phyloP scores from a whole-genome alignment of 2,888 invertebrate genomes.

The Rotaria macrura region DNA sequence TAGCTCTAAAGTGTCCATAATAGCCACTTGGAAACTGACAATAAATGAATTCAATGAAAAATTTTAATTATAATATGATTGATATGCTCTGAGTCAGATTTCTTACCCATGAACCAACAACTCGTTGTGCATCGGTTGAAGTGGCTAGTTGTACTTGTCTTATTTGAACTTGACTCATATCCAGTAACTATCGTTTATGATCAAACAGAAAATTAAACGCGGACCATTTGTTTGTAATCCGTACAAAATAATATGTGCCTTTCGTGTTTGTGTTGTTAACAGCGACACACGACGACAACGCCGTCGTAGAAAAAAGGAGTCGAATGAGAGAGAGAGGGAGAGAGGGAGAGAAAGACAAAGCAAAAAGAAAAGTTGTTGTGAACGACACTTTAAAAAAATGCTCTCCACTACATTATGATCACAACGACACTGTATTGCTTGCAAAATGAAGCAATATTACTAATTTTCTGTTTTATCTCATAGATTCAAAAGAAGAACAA shows the following conservation, averaged over 20 bases:
- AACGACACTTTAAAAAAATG: neutral
- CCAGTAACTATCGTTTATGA: neutral
- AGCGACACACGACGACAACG: neutral
- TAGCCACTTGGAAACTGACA: slow-evolving; percentile 46
- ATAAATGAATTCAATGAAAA: neutral
- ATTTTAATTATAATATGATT: neutral
- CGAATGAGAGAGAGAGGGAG: neutral
- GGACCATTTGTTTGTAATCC: neutral
- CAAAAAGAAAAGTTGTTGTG: neutral
- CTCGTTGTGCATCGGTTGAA: neutral
- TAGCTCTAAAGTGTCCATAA: slow-evolving; percentile 47
- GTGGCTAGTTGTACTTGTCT: neutral
- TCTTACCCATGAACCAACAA: slow-evolving; percentile 17
- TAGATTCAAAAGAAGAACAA: neutral
- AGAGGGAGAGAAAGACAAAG: neutral
- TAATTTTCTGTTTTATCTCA: neutral
- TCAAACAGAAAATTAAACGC: neutral
- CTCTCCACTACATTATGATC: neutral
- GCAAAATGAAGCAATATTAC: neutral
- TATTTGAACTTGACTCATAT: neutral
- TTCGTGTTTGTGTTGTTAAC: slow-evolving; percentile 19
- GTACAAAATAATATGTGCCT: neutral
- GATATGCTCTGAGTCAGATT: neutral
- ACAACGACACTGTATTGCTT: neutral
- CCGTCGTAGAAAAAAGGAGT: neutral